These are phyloP conservation scores for Otis tarda DNA, from an alignment of 2,113 vertebrate genomes.

Conservation along the genomic window DNA sequence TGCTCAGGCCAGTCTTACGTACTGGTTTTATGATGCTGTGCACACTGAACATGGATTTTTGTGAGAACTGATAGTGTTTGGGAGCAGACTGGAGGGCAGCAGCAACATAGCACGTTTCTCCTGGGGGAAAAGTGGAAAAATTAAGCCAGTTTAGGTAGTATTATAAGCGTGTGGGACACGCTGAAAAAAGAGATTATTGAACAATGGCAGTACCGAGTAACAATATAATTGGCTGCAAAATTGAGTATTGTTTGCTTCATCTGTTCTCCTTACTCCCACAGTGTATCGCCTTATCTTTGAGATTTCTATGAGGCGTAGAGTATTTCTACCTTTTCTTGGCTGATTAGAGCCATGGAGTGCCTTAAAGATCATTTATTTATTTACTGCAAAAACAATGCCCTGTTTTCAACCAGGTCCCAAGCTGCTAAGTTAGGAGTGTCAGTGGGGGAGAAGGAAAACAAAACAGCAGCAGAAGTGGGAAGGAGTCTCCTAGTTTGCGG, in stretches of 20 bases:
- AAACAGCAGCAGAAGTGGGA: background rate
- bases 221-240: background rate
- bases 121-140: background rate
- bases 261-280: background rate
- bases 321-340: background rate
- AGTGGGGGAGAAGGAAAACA: background rate
- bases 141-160: background rate
- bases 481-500: background rate
- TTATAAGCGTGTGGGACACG: background rate
- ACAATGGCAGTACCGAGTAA: background rate
- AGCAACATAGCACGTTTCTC: background rate
- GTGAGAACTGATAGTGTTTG: fast-evolving
- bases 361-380: background rate
- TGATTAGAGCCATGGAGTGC: background rate
- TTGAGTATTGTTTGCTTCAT: background rate
- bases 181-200: background rate
- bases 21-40: background rate
- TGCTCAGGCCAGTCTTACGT: background rate
- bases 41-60: background rate
- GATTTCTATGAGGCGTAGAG: background rate
- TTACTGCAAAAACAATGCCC: background rate
- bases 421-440: background rate
- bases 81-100: background rate
- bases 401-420: background rate
- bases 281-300: background rate